phyloP scores from a whole-genome alignment of 2,888 invertebrate species.

The Xylocampa areola region DNA sequence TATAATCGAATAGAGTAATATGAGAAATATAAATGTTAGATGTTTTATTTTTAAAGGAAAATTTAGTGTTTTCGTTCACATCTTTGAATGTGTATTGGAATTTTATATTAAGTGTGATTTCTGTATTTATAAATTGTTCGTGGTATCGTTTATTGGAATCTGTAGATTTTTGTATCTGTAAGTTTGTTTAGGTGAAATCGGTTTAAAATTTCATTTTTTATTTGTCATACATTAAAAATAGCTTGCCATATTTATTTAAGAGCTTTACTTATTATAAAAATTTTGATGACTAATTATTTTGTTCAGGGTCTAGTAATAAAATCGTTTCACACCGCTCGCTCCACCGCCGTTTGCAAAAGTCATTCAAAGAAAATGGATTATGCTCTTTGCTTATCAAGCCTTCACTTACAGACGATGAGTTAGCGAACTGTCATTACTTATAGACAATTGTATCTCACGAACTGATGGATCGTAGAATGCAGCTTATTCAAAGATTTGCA shows the following conservation, averaged over 20 bases:
- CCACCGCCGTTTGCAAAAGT: slow-evolving; percentile 20
- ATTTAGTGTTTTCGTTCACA: slow-evolving; percentile 33
- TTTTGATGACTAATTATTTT: not conserved
- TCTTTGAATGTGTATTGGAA: slow-evolving; percentile 38
- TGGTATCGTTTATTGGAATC: slow-evolving; percentile 10
- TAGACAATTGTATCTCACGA: slow-evolving; percentile 32
- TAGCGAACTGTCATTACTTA: slow-evolving; percentile 23
- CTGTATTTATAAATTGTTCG: slow-evolving; percentile 26
- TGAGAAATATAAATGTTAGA: slow-evolving; percentile 46
- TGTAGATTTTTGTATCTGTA: not conserved
- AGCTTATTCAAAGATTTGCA: slow-evolving; percentile 26
- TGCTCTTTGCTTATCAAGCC: slow-evolving; percentile 28
- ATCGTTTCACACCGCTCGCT: not conserved
- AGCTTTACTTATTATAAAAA: no score
- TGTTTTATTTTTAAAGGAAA: slow-evolving; percentile 41
- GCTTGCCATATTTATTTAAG: no score
- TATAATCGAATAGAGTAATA: slow-evolving; percentile 55
- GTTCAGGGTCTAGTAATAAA: not conserved
- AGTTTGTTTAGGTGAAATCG: not conserved
- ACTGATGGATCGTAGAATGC: slow-evolving; percentile 16
- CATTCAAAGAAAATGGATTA: slow-evolving; percentile 28
- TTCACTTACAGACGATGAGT: slow-evolving; percentile 40
- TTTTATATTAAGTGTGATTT: slow-evolving; percentile 30
- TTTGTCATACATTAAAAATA: no score
- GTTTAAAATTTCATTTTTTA: not conserved